Percentiles rank a stretch among this genome's conserved stretches.
Conservation (phyloP, 2,888 invertebrate species). For the Sclerodermus sp. region DNA sequence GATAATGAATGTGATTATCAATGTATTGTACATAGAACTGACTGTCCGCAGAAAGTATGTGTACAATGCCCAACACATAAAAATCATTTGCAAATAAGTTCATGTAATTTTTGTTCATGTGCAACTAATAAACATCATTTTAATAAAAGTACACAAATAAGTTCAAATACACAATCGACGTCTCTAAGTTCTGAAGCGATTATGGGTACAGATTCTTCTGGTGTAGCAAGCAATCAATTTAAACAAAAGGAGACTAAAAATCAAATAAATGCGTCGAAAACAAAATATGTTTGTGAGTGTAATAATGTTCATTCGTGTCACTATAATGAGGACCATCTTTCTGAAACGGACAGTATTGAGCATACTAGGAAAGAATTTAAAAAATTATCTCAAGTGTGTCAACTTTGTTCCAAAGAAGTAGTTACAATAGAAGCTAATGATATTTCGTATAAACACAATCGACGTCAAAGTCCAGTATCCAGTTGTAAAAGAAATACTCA, state of each 20-base stretch:
- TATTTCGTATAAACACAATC: not conserved
- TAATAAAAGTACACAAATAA: conserved; percentile 3
- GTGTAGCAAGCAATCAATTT: conserved; percentile 3
- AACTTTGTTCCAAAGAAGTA: conserved; percentile 14
- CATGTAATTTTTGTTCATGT: not conserved
- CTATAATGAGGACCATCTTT: not conserved
- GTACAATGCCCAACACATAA: conserved; percentile 18
- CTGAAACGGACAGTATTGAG: conserved; percentile 2
- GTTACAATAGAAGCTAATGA: not conserved
- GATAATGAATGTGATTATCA: conserved; percentile 9
- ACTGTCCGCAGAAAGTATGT: conserved; percentile 9
- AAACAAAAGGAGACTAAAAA: conserved; percentile 50
- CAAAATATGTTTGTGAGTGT: conserved; percentile 28
- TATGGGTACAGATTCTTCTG: conserved; percentile 3
- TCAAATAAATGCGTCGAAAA: conserved; percentile 45
- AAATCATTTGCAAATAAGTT: conserved; percentile 8
- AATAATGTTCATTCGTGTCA: not conserved
- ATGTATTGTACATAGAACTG: conserved; percentile 10
- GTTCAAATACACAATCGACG: conserved; percentile 6
- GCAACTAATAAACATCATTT: not conserved
- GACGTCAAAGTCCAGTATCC: not conserved
- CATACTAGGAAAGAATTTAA: conserved; percentile 8
- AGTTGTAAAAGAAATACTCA: no score
- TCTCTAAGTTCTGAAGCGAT: conserved; percentile 10
- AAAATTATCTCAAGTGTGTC: conserved; percentile 12